These are phyloP conservation scores for Laothoe populi DNA, from an alignment of 2,888 invertebrate genomes.

Conservation along the genomic window DNA sequence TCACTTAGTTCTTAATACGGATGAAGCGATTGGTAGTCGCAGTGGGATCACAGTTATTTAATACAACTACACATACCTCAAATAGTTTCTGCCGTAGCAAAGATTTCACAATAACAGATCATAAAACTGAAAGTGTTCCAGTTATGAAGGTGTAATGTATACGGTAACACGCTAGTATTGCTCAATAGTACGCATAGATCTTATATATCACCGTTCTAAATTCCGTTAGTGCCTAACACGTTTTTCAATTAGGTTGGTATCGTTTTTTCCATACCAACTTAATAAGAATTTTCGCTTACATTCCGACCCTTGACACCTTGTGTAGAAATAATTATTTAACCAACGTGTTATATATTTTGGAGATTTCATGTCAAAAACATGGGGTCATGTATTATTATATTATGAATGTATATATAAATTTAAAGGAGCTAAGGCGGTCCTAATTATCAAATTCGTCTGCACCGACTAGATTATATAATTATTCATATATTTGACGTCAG, in stretches of 20 bases:
- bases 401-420: no score
- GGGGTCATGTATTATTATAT: no score
- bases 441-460: no score
- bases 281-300: background rate
- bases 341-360: no score
- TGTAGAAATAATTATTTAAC: background rate
- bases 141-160: slow-evolving; percentile 23
- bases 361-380: no score
- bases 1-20: no score
- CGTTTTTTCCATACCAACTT: background rate
- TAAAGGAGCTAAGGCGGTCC: no score
- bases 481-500: no score
- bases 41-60: no score
- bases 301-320: background rate
- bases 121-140: slow-evolving; percentile 22
- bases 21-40: no score
- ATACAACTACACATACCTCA: no score
- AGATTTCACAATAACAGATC: slow-evolving; percentile 5
- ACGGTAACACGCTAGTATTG: slow-evolving; percentile 19
- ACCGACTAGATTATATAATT: no score
- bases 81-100: background rate
- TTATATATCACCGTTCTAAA: slow-evolving; percentile 16
- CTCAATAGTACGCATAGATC: slow-evolving; percentile 15
- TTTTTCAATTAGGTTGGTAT: background rate
- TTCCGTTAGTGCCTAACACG: background rate